phyloP scores from a whole-genome alignment of 2,888 invertebrate genomes.

The Drosophila meridionalis region DNA sequence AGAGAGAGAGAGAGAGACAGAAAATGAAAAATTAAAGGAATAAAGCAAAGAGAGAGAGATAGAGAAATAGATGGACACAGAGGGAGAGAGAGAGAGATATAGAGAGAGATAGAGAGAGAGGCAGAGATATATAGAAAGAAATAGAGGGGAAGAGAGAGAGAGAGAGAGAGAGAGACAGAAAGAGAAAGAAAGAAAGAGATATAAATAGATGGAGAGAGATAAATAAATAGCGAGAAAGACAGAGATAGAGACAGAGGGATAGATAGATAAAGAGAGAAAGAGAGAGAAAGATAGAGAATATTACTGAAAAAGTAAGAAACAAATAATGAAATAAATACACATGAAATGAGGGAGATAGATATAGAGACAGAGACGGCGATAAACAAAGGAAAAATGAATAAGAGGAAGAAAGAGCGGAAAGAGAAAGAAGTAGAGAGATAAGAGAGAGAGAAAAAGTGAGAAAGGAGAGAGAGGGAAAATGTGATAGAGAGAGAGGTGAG shows the following conservation, averaged over 20 bases:
- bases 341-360: neutral
- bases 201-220: neutral
- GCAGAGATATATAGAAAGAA: neutral
- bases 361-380: neutral
- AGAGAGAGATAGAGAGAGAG: neutral
- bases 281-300: neutral
- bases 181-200: neutral
- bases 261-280: neutral
- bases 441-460: neutral
- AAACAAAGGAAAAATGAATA: no score
- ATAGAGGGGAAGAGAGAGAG: neutral
- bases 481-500: neutral
- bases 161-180: neutral
- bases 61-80: rapidly evolving
- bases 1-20: neutral
- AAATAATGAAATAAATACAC: no score
- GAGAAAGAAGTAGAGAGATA: neutral
- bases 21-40: neutral
- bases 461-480: neutral
- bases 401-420: neutral
- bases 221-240: neutral
- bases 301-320: no score
- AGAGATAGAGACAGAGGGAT: neutral
- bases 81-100: neutral
- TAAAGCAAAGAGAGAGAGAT: neutral